Evolutionary conservation across 2,113 vertebrate genomes (phyloP).

Genomic region (Mohoua ochrocephala): DNA sequence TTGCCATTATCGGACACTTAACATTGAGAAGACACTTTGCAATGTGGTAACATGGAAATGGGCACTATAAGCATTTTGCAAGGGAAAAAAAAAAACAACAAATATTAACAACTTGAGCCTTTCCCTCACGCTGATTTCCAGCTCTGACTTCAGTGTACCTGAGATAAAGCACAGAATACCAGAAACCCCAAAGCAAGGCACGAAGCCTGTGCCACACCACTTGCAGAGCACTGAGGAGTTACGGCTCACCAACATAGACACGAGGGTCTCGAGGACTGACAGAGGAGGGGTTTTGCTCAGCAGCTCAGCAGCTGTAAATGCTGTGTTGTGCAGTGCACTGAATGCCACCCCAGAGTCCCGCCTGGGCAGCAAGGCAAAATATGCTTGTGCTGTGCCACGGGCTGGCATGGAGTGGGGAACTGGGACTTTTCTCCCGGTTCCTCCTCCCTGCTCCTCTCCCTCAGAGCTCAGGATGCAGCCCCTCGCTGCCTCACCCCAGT

Average conservation of each 20-base stretch:
- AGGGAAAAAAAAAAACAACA: neutral
- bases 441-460: neutral
- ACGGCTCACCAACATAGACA: fast-evolving
- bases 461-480: neutral
- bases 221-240: neutral
- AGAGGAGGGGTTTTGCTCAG: neutral
- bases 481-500: fast-evolving
- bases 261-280: neutral
- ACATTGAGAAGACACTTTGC: neutral
- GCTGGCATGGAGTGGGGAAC: neutral
- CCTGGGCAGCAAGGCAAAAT: fast-evolving
- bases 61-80: neutral
- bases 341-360: fast-evolving
- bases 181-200: neutral
- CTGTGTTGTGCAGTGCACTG: fast-evolving
- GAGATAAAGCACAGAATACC: neutral
- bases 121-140: neutral
- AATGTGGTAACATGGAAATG: neutral
- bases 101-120: neutral
- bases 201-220: neutral
- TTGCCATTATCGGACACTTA: slow-evolving; percentile 38
- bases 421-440: neutral
- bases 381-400: neutral
- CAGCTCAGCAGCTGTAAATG: neutral
- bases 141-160: neutral